phyloP scores from a whole-genome alignment of 1,140 invertebrate species.

The Brachionus sp. region DNA sequence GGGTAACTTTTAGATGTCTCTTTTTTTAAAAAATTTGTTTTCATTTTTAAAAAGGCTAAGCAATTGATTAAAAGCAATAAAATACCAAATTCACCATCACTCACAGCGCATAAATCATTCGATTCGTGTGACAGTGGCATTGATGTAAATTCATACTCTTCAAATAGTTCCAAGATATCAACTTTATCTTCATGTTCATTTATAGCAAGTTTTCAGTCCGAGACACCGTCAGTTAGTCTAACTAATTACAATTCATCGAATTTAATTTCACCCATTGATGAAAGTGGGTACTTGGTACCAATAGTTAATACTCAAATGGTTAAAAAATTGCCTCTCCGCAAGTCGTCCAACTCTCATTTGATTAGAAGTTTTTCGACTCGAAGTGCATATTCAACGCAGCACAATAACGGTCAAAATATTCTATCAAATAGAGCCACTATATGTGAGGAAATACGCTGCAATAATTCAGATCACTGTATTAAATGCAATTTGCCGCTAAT shows the following conservation, averaged over 20 bases:
- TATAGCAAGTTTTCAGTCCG: background rate
- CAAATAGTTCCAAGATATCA: constrained; percentile 26
- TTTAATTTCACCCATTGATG: constrained; percentile 21
- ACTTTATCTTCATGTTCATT: constrained; percentile 22
- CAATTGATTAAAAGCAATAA: constrained; percentile 6
- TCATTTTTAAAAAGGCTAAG: background rate
- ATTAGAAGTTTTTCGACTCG: constrained; percentile 39
- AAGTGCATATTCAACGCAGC: background rate
- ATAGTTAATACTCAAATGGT: background rate
- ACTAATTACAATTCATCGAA: background rate
- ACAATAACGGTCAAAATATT: background rate
- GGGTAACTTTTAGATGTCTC: background rate
- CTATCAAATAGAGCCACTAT: constrained; percentile 34
- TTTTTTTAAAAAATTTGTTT: background rate
- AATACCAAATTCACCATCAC: background rate
- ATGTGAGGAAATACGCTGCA: constrained; percentile 1
- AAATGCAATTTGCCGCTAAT: background rate
- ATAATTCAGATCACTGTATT: background rate
- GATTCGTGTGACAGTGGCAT: constrained; percentile 34
- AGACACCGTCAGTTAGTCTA: background rate
- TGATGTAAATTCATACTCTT: background rate
- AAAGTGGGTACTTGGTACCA: constrained; percentile 33
- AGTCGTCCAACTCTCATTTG: background rate
- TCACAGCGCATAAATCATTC: constrained; percentile 7
- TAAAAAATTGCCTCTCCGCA: background rate